Evolutionary conservation across 2,888 invertebrate species (phyloP).

Genomic region (Aspidiotus destructor): DNA sequence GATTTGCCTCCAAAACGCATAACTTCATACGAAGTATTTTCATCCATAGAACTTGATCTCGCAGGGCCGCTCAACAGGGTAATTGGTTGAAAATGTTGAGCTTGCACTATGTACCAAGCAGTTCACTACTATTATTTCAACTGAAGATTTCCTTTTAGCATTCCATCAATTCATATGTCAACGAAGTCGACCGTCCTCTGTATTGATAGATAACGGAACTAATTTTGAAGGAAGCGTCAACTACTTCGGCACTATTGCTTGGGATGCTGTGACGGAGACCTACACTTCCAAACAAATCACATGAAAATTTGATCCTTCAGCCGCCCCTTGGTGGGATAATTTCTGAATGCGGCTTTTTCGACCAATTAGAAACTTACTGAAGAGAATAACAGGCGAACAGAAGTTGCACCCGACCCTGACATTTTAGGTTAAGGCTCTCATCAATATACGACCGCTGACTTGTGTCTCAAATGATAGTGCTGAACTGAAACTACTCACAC

Average conservation of each 20-base stretch:
- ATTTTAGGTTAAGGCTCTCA: neutral
- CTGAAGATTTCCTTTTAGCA: neutral
- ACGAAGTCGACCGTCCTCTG: neutral
- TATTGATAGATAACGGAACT: neutral
- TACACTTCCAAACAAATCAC: neutral
- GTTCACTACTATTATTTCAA: neutral
- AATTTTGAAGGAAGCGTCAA: neutral
- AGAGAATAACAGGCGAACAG: neutral
- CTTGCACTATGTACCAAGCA: no score
- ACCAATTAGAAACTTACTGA: neutral
- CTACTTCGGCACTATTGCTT: neutral
- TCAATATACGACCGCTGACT: neutral
- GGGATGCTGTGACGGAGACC: neutral
- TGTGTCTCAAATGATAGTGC: neutral
- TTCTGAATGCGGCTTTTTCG: neutral
- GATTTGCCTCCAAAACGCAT: no score
- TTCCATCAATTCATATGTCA: neutral
- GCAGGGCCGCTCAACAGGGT: no score
- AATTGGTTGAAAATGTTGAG: no score
- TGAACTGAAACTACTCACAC: neutral
- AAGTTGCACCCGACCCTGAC: neutral
- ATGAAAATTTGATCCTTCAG: neutral
- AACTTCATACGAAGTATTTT: no score
- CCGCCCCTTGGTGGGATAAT: neutral
- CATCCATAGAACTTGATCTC: no score